Evolutionary conservation across 2,113 vertebrate genomes (phyloP).

Genomic region (Raja brachyura): DNA sequence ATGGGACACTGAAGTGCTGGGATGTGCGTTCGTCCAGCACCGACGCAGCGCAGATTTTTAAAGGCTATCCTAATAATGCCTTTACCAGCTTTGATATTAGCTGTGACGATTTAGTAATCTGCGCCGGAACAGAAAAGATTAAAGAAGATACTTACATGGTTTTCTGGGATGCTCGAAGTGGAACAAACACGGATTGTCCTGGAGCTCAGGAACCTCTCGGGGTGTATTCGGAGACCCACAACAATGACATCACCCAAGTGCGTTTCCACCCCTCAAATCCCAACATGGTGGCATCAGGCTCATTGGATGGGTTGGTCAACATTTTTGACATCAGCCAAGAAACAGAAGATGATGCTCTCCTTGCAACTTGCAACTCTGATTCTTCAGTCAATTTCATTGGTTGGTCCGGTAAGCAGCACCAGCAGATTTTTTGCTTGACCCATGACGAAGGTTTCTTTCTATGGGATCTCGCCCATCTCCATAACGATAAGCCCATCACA

Average conservation of each 20-base stretch:
- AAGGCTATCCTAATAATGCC: slow-evolving; percentile 59
- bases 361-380: slow-evolving; percentile 76
- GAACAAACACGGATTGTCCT: slow-evolving; percentile 41
- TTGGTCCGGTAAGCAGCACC: slow-evolving; percentile 64
- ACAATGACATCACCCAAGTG: slow-evolving; percentile 83
- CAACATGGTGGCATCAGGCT: slow-evolving; percentile 70
- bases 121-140: slow-evolving; percentile 80
- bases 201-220: slow-evolving; percentile 63
- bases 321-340: slow-evolving; percentile 78
- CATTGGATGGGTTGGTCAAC: slow-evolving; percentile 86
- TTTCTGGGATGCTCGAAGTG: slow-evolving; percentile 81
- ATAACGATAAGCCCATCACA: slow-evolving; percentile 69
- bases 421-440: slow-evolving; percentile 73
- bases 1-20: slow-evolving; percentile 72
- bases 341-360: slow-evolving; percentile 75
- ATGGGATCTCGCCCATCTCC: slow-evolving; percentile 76
- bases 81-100: slow-evolving; percentile 79
- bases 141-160: slow-evolving; percentile 71
- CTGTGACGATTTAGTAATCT: slow-evolving; percentile 67
- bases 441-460: slow-evolving; percentile 82
- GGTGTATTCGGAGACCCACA: slow-evolving; percentile 87
- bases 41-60: slow-evolving; percentile 58
- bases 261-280: slow-evolving; percentile 74
- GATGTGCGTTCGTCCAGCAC: slow-evolving; percentile 60
- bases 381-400: slow-evolving; percentile 72